phyloP scores from a whole-genome alignment of 2,797 vertebrate genomes.

The Vireo griseus region DNA sequence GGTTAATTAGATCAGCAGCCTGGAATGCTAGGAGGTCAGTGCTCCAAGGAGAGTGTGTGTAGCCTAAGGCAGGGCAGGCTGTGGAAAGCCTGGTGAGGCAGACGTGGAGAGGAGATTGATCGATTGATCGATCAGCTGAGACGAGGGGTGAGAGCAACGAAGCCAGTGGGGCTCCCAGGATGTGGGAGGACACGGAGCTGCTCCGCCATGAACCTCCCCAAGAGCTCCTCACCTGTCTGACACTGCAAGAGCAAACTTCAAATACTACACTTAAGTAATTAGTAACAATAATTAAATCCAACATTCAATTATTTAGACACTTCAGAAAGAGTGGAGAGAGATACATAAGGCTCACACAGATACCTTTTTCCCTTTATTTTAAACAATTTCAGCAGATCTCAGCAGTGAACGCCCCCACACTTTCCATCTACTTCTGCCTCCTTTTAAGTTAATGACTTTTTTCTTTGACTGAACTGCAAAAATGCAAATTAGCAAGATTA shows the following conservation, averaged over 20 bases:
- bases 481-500: background rate
- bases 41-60: rapidly evolving
- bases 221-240: background rate
- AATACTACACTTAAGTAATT: background rate
- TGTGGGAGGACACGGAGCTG: background rate
- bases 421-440: background rate
- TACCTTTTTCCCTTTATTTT: background rate
- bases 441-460: background rate
- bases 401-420: background rate
- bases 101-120: background rate
- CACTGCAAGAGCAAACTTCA: rapidly evolving
- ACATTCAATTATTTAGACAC: background rate
- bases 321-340: background rate
- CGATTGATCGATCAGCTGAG: rapidly evolving
- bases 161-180: rapidly evolving
- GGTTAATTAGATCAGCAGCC: background rate
- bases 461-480: background rate
- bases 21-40: background rate
- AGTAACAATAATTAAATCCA: background rate
- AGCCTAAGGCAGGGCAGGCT: background rate
- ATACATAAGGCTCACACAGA: background rate
- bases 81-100: background rate
- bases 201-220: rapidly evolving
- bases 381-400: background rate
- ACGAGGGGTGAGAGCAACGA: background rate